Evolutionary conservation across 1,140 invertebrate genomes (phyloP).

Genomic region (Caenorhabditis inopinata): DNA sequence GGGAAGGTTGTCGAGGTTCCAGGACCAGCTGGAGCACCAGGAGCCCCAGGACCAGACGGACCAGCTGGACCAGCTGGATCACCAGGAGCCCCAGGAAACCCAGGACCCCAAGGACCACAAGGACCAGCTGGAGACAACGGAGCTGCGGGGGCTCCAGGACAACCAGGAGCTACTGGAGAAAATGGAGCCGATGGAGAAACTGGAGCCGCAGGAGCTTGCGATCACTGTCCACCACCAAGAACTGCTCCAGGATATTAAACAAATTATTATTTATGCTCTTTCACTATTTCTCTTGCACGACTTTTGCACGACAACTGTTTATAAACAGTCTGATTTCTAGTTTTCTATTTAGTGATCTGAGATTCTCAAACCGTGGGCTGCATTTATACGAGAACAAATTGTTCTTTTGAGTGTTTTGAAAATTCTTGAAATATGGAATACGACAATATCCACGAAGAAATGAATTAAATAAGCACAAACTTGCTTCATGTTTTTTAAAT

Average conservation of each 20-base stretch:
- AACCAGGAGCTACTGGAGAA: constrained; percentile 24
- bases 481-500: too few relatives aligned
- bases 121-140: constrained; percentile 42
- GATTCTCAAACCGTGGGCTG: too few relatives aligned
- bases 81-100: constrained; percentile 31
- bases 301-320: too few relatives aligned
- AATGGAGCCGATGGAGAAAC: constrained; percentile 43
- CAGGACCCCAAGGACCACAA: constrained; percentile 32
- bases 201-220: constrained; percentile 38
- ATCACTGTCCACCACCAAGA: constrained; percentile 46
- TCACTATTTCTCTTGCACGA: too few relatives aligned
- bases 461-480: too few relatives aligned
- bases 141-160: constrained; percentile 32
- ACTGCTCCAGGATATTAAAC: constrained; percentile 48
- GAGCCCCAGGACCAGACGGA: constrained; percentile 39
- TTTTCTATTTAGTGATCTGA: too few relatives aligned
- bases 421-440: too few relatives aligned
- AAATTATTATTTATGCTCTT: neutral
- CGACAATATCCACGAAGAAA: too few relatives aligned
- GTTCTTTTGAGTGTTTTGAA: too few relatives aligned
- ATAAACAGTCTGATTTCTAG: too few relatives aligned
- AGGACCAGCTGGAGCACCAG: constrained; percentile 34
- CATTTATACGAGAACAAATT: too few relatives aligned
- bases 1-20: constrained; percentile 36
- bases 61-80: constrained; percentile 28